Conservation (phyloP, 2,797 vertebrate species). For the Urocyon cinereoargenteus region DNA sequence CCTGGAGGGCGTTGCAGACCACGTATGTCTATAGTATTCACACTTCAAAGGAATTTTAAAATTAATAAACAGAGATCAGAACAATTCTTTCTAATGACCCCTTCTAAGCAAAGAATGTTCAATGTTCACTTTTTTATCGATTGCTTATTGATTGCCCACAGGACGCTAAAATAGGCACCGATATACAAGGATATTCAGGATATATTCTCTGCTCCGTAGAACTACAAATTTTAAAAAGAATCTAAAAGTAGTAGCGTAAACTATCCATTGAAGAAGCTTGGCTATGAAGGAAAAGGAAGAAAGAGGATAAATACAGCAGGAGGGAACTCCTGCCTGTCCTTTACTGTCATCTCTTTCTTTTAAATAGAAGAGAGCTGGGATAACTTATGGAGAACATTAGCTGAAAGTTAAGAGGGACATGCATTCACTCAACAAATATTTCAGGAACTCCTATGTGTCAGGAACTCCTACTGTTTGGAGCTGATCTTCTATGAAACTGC, state of each 20-base stretch:
- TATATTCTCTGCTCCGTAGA: neutral
- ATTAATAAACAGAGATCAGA: conserved; percentile 40
- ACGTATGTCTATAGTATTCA: neutral
- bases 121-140: conserved; percentile 1
- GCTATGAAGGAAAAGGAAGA: neutral
- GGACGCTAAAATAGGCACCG: neutral
- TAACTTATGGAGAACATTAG: neutral
- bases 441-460: neutral
- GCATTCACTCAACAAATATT: conserved; percentile 10
- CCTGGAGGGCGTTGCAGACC: conserved; percentile 66
- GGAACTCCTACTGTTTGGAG: neutral
- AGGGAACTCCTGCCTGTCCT: neutral
- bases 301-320: neutral
- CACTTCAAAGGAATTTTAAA: conserved; percentile 35
- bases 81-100: neutral
- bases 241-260: neutral
- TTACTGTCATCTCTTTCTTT: neutral
- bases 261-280: neutral
- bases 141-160: neutral
- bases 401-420: neutral
- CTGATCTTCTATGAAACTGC: neutral
- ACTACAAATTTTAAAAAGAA: neutral
- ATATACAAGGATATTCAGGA: neutral
- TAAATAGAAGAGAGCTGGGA: neutral
- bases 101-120: conserved; percentile 26